phyloP scores from a whole-genome alignment of 1,140 invertebrate species.

The Polypedilum pembai region DNA sequence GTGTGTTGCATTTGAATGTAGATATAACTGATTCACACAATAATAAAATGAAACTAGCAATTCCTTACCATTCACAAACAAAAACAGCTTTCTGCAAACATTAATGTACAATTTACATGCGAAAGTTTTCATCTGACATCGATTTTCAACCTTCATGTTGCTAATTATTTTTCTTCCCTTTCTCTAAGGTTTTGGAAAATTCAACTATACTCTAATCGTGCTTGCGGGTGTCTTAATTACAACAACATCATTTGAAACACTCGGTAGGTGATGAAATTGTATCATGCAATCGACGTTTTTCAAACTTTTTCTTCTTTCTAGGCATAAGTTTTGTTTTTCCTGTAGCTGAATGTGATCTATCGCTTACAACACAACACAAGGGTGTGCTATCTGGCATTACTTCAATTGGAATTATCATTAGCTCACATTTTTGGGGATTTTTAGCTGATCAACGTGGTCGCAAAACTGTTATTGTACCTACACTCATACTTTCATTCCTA shows the following conservation, averaged over 20 bases:
- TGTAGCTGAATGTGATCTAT: conserved; percentile 42
- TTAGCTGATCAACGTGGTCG: conserved; percentile 59
- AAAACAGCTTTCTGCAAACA: too few relatives aligned
- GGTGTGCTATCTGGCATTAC: conserved; percentile 39
- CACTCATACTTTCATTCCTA: conserved; percentile 36
- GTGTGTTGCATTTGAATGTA: too few relatives aligned
- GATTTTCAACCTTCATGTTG: too few relatives aligned
- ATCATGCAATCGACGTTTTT: neutral
- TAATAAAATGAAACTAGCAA: too few relatives aligned
- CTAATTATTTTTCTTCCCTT: too few relatives aligned
- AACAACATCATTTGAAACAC: conserved; percentile 34
- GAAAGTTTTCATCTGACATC: too few relatives aligned
- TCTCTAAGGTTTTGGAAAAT: conserved; percentile 47
- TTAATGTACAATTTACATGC: too few relatives aligned
- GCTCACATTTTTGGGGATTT: conserved; percentile 58
- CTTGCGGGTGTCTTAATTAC: conserved; percentile 46
- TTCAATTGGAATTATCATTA: conserved; percentile 49
- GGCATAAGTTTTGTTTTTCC: conserved; percentile 42
- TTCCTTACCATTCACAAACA: too few relatives aligned
- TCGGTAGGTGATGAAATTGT: neutral
- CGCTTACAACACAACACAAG: conserved; percentile 37
- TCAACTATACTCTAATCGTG: conserved; percentile 54
- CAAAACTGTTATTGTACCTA: conserved; percentile 46
- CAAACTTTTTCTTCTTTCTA: neutral
- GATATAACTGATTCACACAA: too few relatives aligned